Base-by-base conservation (phyloP, 2,113 vertebrate genomes). In the Pachyramphus minor region DNA sequence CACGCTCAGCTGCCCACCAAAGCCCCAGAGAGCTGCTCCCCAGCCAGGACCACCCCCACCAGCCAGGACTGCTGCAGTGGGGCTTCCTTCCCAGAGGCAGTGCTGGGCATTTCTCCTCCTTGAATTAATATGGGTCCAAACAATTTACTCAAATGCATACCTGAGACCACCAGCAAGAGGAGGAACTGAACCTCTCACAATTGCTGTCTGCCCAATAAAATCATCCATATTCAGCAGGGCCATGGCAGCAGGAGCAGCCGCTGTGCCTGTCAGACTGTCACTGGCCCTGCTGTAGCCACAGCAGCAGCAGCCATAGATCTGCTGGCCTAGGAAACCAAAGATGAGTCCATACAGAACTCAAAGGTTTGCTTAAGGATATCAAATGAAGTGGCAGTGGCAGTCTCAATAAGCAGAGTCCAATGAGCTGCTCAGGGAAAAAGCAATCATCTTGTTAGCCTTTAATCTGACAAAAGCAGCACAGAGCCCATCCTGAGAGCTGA, bases 361-460 rank as follows among this genome's bases (percentile, higher is more conserved):
- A 31, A 82, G 17, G 9, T 71, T 94, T 86, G 55, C 72, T 76
- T 69, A 74, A 92, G n/a, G 55, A 42, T 83, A 53, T 77, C 63
- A 85, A 53, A 84, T 69, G 53, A 82, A 95, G 47, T 50, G 37
- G 25, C n/a, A 74, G 84, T 9, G 9, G 4, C 59, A 84, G 30
- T 35, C 37, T 88, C 79, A 81, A 35, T 71, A 87, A 76, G 52
- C 35, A 42, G 49, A 76, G 63, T 74, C 90, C 79, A 86, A 80
- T n/a, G 55, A 95, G 83, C 14, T 74, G 50, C 59, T 90, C 42
- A 50, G 85, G 59, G 63, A 94, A 59, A 90, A 87, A 80, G 47
- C 50, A 68, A 63, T 90, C 94, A 88, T 92, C 75, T 92, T 93
- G 67, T 95, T 93, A 96, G 88, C 59, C 83, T 47, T 71, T 96